Percentiles rank a stretch among this genome's conserved stretches.
phyloP scores from a whole-genome alignment of 2,113 vertebrate genomes.

The Chaenogobius annularis region DNA sequence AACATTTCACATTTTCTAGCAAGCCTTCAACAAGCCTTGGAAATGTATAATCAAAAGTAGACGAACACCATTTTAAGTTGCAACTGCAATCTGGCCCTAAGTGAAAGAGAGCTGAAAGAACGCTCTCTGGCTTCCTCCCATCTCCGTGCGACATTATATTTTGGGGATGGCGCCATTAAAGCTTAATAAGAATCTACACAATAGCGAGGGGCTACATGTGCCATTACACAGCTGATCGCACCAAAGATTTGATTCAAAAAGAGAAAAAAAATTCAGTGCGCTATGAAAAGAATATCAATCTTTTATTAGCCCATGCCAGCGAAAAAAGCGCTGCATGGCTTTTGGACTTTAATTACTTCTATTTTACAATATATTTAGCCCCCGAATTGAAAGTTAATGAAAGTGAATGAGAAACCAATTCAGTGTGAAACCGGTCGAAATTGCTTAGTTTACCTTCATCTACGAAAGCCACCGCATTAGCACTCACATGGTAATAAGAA shows the following conservation, averaged over 20 bases:
- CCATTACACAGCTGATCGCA: slow-evolving; percentile 45
- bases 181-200: slow-evolving; percentile 48
- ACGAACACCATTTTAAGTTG: not conserved
- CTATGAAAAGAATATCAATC: slow-evolving; percentile 62
- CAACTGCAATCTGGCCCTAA: slow-evolving; percentile 1
- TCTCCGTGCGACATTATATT: slow-evolving; percentile 30
- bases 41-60: not conserved
- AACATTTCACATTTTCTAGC: not conserved
- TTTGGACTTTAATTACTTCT: slow-evolving; percentile 59
- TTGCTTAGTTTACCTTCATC: slow-evolving; percentile 37
- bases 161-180: slow-evolving; percentile 51
- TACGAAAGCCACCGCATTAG: slow-evolving; percentile 26
- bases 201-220: slow-evolving; percentile 26
- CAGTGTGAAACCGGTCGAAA: slow-evolving; percentile 44
- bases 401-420: slow-evolving; percentile 62
- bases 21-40: not conserved
- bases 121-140: not conserved
- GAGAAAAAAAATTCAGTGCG: slow-evolving; percentile 51
- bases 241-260: slow-evolving; percentile 58
- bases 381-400: slow-evolving; percentile 53
- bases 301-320: slow-evolving; percentile 60
- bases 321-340: slow-evolving; percentile 25
- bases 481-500: slow-evolving; percentile 33
- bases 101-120: slow-evolving; percentile 15
- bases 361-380: slow-evolving; percentile 50